These are phyloP conservation scores for Drosophila demipolita DNA, from an alignment of 2,888 invertebrate genomes.

Conservation along the genomic window DNA sequence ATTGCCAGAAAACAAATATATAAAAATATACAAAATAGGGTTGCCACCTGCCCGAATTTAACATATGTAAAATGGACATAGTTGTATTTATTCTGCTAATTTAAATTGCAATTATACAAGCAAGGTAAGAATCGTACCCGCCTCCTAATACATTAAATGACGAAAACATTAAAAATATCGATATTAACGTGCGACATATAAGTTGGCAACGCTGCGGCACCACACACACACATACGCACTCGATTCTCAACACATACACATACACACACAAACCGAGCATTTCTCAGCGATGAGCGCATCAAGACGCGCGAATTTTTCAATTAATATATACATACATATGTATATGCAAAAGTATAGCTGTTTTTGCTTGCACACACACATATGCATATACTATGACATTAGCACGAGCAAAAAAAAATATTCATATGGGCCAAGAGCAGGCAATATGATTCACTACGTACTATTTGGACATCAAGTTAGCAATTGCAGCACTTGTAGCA, in stretches of 20 bases:
- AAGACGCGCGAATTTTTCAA: constrained; percentile 80
- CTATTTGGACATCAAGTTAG: constrained; percentile 52
- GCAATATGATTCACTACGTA: constrained; percentile 68
- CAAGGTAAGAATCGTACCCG: constrained; percentile 18
- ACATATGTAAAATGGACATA: neutral
- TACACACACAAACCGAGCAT: constrained; percentile 55
- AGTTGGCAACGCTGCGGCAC: constrained; percentile 73
- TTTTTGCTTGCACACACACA: constrained; percentile 19
- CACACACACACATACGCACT: constrained; percentile 15
- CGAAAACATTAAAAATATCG: constrained; percentile 61
- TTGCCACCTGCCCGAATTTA: constrained; percentile 57
- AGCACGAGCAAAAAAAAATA: constrained; percentile 31
- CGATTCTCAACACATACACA: constrained; percentile 23
- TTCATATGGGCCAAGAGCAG: constrained; percentile 72
- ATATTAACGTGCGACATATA: constrained; percentile 77
- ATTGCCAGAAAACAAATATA: constrained; percentile 27
- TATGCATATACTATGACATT: constrained; percentile 52
- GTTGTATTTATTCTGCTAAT: constrained; percentile 10
- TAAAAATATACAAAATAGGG: constrained; percentile 36
- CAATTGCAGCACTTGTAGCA: constrained; percentile 59
- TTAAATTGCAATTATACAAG: constrained; percentile 13
- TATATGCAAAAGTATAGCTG: constrained; percentile 29
- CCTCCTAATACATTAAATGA: constrained; percentile 37
- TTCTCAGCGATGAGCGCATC: constrained; percentile 82
- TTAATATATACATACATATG: constrained; percentile 60